Evolutionary conservation across 2,113 vertebrate species (phyloP).

Genomic region (Coreoperca whiteheadi): DNA sequence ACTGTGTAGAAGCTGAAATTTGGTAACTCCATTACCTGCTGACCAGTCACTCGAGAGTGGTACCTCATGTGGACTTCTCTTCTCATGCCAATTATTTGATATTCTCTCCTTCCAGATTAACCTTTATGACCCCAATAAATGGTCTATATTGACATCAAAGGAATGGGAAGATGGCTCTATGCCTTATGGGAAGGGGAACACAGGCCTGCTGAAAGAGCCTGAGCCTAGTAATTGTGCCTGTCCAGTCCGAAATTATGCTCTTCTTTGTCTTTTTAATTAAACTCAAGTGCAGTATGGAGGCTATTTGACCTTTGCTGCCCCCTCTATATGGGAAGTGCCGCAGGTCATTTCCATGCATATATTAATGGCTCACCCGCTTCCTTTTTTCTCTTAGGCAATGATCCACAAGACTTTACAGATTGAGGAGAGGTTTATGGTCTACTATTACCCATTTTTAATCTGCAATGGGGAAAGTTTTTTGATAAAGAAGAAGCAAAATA

Average conservation of each 20-base stretch:
- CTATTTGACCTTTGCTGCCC: slow-evolving; percentile 81
- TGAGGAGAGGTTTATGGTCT: slow-evolving; percentile 69
- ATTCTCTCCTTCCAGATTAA: slow-evolving; percentile 79
- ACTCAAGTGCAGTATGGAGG: slow-evolving; percentile 80
- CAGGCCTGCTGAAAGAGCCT: slow-evolving; percentile 50
- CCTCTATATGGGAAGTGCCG: slow-evolving; percentile 78
- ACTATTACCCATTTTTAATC: slow-evolving; percentile 64
- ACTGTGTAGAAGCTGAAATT: slow-evolving; percentile 56
- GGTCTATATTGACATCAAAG: slow-evolving; percentile 82
- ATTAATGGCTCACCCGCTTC: slow-evolving; percentile 71
- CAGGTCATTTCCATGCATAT: slow-evolving; percentile 86
- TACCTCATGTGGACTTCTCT: slow-evolving; percentile 56
- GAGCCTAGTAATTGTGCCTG: slow-evolving; percentile 64
- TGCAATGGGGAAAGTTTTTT: slow-evolving; percentile 46
- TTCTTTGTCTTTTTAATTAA: slow-evolving; percentile 88
- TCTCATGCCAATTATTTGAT: slow-evolving; percentile 68
- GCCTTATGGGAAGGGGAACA: slow-evolving; percentile 70
- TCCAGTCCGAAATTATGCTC: slow-evolving; percentile 71
- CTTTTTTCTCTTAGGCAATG: slow-evolving; percentile 66
- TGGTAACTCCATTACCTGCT: slow-evolving; percentile 72
- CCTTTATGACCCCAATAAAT: slow-evolving; percentile 81
- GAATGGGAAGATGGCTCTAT: slow-evolving; percentile 67
- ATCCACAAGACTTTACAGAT: slow-evolving; percentile 77
- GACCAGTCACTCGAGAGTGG: slow-evolving; percentile 46
- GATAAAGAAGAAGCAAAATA: slow-evolving; percentile 45